Evolutionary conservation across 2,113 vertebrate species (phyloP), one percentile per base, ranked within the genome.

Genomic region (Lethenteron camtschaticum): DNA sequence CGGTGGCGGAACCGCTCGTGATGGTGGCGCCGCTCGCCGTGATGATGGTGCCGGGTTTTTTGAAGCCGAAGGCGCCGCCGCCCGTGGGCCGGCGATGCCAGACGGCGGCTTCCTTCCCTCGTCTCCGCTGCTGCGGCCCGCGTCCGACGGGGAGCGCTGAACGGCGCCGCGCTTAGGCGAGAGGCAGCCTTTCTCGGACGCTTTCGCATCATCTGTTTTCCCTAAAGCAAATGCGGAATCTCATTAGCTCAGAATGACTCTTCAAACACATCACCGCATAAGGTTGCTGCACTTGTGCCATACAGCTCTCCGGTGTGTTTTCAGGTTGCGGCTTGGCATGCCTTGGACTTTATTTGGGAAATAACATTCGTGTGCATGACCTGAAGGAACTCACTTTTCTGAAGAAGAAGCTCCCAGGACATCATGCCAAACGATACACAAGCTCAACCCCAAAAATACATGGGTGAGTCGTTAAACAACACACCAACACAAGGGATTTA

Each of bases 191-290:
- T 95, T 96, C 79, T 99, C 94, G 12, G 92, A 99, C 70, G 95
- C 94, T 78, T 96, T 99, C 68, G 87, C 84, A 69, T 99, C 94
- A 13, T 99, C 92, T 2, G 94, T 99, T 81, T 96, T 96, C 75
- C 85, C 94, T 96, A 72, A 56, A 73, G 74, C 77, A 76, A 75
- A 79, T 73, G 74, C 77, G 68, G 77, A 76, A 74, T 79, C 74
- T 76, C 75, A 77, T 66, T 71, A 75, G 72, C 41, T 41, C 41
- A 41, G 41, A 41, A 41, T 41, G 41, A 41, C 41, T 41, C 41
- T 41, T 41, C 41, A 41, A 41, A 7, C 41, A 41, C 41, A 41
- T 7, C 41, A 41, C 41, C 41, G 41, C 41, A 41, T 41, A 41
- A 41, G 41, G 41, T 41, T 41, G 41, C 41, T 41, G 41, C 41